Percentiles rank a stretch among this genome's conserved stretches.
Evolutionary conservation across 2,797 vertebrate genomes (phyloP).

Genomic region (Artibeus lituratus): DNA sequence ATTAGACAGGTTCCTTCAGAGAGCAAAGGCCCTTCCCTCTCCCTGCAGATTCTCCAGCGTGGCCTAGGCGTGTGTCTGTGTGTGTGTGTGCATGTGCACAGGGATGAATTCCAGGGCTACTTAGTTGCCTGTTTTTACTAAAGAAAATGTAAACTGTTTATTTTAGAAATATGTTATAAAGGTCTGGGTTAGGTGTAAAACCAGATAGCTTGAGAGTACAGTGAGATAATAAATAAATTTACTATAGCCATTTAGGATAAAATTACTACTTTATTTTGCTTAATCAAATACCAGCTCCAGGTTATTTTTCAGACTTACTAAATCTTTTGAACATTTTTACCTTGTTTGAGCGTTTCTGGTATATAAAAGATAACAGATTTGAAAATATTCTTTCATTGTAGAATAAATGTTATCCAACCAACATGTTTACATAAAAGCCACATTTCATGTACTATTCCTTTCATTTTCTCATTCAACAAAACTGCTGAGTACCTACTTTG

Average conservation of each 20-base stretch:
- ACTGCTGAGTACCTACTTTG: background rate
- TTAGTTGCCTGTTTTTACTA: background rate
- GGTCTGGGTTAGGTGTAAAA: background rate
- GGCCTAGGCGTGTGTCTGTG: background rate
- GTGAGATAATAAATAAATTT: background rate
- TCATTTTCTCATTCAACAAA: background rate
- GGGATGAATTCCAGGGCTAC: background rate
- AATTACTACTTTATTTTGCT: constrained; percentile 18
- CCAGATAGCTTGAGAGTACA: background rate
- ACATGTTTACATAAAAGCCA: background rate
- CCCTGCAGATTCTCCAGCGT: background rate
- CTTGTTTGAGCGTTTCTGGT: background rate
- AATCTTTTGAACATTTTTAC: constrained; percentile 11
- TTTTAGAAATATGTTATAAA: constrained; percentile 19
- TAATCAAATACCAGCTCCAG: background rate
- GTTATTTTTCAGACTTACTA: background rate
- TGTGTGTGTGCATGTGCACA: background rate
- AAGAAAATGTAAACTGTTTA: background rate
- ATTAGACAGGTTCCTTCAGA: background rate
- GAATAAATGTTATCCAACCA: background rate
- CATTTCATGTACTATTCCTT: background rate
- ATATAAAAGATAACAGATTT: background rate
- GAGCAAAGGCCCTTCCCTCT: background rate
- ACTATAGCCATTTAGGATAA: background rate
- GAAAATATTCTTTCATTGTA: background rate